These are phyloP conservation scores for Lytechinus pictus DNA, from an alignment of 35 echinoderm and acorn worm species.

Conservation along the genomic window DNA sequence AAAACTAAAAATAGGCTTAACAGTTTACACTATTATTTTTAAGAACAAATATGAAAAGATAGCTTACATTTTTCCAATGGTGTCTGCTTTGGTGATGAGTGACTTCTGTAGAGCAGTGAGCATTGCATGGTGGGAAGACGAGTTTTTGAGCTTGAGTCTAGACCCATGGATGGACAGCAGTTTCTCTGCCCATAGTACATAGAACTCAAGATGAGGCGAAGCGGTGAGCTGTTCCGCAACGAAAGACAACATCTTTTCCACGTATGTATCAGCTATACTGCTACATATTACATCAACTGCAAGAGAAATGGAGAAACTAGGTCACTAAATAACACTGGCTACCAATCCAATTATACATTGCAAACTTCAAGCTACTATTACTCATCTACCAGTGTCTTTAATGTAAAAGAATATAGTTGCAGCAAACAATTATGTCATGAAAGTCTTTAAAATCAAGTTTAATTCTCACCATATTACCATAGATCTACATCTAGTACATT, in stretches of 20 bases:
- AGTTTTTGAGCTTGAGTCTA: constrained; percentile 73
- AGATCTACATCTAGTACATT: too few species aligned
- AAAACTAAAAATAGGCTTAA: too few species aligned
- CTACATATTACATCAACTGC: constrained; percentile 77
- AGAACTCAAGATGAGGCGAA: constrained; percentile 88
- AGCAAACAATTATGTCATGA: too few species aligned
- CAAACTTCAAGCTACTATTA: too few species aligned
- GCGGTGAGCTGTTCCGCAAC: constrained; percentile 68
- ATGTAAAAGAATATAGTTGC: too few species aligned
- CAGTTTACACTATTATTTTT: too few species aligned
- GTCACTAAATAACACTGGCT: too few species aligned
- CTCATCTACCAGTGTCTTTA: too few species aligned
- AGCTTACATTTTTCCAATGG: constrained; percentile 87
- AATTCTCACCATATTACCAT: too few species aligned
- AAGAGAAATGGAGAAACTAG: background rate
- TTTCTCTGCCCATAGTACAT: constrained; percentile 73
- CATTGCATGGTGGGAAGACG: constrained; percentile 71
- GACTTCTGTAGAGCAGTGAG: constrained; percentile 81
- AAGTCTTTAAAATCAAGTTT: too few species aligned
- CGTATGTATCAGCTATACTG: constrained; percentile 74
- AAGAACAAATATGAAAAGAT: background rate
- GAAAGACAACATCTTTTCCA: constrained; percentile 83
- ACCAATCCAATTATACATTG: too few species aligned
- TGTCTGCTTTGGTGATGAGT: constrained; percentile 58
- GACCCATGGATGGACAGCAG: constrained; percentile 74